These are phyloP conservation scores for Steinernema feltiae DNA, from an alignment of 1,140 invertebrate species.

Conservation along the genomic window DNA sequence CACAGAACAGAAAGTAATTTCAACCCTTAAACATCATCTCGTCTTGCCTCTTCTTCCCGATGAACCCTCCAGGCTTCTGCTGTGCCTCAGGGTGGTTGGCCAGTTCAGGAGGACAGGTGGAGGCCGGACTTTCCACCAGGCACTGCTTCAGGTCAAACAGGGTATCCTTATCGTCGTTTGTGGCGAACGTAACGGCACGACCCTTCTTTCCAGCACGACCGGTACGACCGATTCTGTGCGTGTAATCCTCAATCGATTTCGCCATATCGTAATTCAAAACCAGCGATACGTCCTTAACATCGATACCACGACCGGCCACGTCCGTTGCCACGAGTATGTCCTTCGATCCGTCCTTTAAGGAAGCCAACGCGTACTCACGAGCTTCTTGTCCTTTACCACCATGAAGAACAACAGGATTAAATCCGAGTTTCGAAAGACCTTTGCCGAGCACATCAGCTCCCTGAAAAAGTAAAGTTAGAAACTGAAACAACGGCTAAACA, in stretches of 20 bases:
- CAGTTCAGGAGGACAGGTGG: slow-evolving; percentile 88
- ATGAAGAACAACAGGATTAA: slow-evolving; percentile 90
- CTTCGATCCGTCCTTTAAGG: slow-evolving; percentile 77
- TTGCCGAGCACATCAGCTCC: slow-evolving; percentile 95
- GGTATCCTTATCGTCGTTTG: slow-evolving; percentile 86
- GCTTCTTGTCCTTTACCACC: slow-evolving; percentile 99
- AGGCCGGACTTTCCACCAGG: slow-evolving; percentile 80
- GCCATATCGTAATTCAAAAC: slow-evolving; percentile 95
- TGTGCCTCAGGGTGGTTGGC: slow-evolving; percentile 97
- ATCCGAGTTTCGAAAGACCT: slow-evolving; percentile 90
- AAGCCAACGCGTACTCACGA: slow-evolving; percentile 91
- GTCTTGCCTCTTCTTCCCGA: slow-evolving; percentile 81
- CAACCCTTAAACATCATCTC: slow-evolving; percentile 66
- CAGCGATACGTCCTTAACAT: slow-evolving; percentile 92
- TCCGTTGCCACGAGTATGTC: slow-evolving; percentile 99
- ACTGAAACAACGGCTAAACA: neutral
- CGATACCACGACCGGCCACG: slow-evolving; percentile 98
- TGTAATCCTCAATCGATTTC: slow-evolving; percentile 92
- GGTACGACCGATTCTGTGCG: slow-evolving; percentile 96
- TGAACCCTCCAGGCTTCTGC: slow-evolving; percentile 88
- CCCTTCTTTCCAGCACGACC: slow-evolving; percentile 96
- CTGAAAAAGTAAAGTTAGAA: slow-evolving; percentile 39
- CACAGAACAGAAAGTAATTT: slow-evolving; percentile 17
- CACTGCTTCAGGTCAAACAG: slow-evolving; percentile 94
- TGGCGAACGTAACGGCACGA: slow-evolving; percentile 88